phyloP scores from a whole-genome alignment of 2,797 vertebrate species.

The Tadarida brasiliensis region DNA sequence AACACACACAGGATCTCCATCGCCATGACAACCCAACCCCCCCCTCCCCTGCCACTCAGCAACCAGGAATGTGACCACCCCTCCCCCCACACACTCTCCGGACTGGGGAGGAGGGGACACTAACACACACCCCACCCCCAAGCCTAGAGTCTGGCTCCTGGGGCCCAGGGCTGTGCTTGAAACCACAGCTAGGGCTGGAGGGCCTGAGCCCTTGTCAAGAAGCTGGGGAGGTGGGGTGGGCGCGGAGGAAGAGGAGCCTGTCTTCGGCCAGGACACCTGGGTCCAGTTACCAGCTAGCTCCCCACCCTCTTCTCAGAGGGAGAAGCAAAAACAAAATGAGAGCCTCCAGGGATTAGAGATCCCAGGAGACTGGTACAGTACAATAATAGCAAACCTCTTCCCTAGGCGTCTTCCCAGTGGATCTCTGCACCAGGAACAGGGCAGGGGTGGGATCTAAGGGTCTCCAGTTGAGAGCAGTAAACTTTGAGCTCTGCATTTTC shows the following conservation, averaged over 20 bases:
- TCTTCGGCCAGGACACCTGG: slow-evolving; percentile 61
- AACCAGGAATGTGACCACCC: slow-evolving; percentile 81
- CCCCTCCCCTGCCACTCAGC: slow-evolving; percentile 82
- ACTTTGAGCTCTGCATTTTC: neutral
- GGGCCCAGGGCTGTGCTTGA: slow-evolving; percentile 21
- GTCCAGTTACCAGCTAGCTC: slow-evolving; percentile 57
- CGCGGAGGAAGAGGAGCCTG: neutral
- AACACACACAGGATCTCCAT: slow-evolving; percentile 75
- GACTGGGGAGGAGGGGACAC: slow-evolving; percentile 76
- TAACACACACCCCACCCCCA: slow-evolving; percentile 70
- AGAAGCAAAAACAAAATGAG: slow-evolving; percentile 51
- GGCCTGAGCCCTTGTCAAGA: neutral
- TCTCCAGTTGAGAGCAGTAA: neutral
- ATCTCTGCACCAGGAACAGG: neutral
- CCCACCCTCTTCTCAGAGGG: slow-evolving; percentile 37
- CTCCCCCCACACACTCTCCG: slow-evolving; percentile 70
- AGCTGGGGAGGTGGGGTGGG: neutral
- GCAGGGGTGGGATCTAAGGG: neutral
- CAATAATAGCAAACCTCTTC: slow-evolving; percentile 37
- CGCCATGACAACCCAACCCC: slow-evolving; percentile 81
- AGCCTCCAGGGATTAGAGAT: slow-evolving; percentile 56
- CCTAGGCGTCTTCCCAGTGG: neutral
- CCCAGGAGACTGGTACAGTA: slow-evolving; percentile 24
- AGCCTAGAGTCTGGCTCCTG: slow-evolving; percentile 68
- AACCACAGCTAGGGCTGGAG: slow-evolving; percentile 36